phyloP scores from a whole-genome alignment of 2,888 invertebrate species.

The Torymus aiolomorphi region DNA sequence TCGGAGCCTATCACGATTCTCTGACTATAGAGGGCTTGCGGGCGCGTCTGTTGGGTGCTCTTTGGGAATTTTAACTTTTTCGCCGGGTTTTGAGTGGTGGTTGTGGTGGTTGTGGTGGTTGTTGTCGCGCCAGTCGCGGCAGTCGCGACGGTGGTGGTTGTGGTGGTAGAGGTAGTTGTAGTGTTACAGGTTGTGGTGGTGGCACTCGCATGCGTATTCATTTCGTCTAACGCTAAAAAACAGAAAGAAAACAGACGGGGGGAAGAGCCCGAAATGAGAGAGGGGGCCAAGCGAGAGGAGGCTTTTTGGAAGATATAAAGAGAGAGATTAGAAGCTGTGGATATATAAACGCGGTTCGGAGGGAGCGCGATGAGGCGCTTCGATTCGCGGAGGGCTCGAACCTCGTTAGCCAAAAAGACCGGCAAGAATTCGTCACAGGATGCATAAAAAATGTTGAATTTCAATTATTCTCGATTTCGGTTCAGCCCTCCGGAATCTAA shows the following conservation, averaged over 20 bases:
- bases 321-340: slow-evolving; percentile 1
- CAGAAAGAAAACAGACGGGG: slow-evolving; percentile 69
- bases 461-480: no score
- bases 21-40: slow-evolving; percentile 72
- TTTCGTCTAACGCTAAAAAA: slow-evolving; percentile 74
- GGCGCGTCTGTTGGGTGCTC: slow-evolving; percentile 69
- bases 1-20: slow-evolving; percentile 74
- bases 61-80: slow-evolving; percentile 72
- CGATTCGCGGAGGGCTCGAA: slow-evolving; percentile 21
- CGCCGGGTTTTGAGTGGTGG: slow-evolving; percentile 65
- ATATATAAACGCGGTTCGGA: no score
- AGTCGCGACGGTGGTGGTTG: slow-evolving; percentile 64
- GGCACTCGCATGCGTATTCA: slow-evolving; percentile 74
- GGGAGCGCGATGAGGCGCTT: background rate
- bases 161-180: slow-evolving; percentile 66
- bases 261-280: slow-evolving; percentile 63
- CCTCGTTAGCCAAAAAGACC: background rate
- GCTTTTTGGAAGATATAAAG: background rate
- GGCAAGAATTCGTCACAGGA: background rate
- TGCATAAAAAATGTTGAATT: no score
- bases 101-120: slow-evolving; percentile 66
- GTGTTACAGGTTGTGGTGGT: slow-evolving; percentile 65
- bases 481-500: slow-evolving; percentile 19
- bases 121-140: slow-evolving; percentile 42
- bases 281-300: slow-evolving; percentile 25